These are phyloP conservation scores for Bombus waltoni DNA, from an alignment of 1,140 invertebrate genomes.

Conservation along the genomic window DNA sequence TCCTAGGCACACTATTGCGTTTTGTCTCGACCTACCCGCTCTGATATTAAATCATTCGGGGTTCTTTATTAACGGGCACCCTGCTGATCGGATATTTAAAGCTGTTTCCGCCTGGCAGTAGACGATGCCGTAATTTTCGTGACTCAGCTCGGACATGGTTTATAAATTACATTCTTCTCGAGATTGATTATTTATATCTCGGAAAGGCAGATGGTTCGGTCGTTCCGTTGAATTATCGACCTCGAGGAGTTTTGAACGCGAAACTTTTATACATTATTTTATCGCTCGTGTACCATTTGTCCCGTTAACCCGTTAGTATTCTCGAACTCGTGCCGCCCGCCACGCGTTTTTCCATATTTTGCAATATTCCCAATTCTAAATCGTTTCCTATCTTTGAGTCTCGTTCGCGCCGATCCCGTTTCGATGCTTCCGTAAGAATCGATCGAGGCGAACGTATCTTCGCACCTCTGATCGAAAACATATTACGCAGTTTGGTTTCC, in stretches of 20 bases:
- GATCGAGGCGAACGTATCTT: neutral
- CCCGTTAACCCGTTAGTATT: neutral
- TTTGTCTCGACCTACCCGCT: constrained; percentile 10
- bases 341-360: too few species aligned
- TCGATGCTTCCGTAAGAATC: neutral
- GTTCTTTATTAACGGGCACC: neutral
- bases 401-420: too few species aligned
- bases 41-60: constrained; percentile 36
- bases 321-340: neutral
- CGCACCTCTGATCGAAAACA: neutral
- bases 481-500: neutral
- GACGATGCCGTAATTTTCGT: constrained; percentile 4
- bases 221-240: neutral
- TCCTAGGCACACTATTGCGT: constrained; percentile 45
- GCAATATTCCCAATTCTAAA: neutral
- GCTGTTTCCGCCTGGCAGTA: neutral
- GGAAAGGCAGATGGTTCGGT: too few species aligned
- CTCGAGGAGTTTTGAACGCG: neutral
- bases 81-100: constrained; percentile 7
- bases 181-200: neutral
- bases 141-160: neutral
- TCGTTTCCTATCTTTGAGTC: too few species aligned
- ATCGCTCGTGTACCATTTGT: neutral
- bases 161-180: neutral
- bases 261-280: neutral